These are phyloP conservation scores for Spisula subtruncata DNA, from an alignment of 2,888 invertebrate genomes.

Conservation along the genomic window DNA sequence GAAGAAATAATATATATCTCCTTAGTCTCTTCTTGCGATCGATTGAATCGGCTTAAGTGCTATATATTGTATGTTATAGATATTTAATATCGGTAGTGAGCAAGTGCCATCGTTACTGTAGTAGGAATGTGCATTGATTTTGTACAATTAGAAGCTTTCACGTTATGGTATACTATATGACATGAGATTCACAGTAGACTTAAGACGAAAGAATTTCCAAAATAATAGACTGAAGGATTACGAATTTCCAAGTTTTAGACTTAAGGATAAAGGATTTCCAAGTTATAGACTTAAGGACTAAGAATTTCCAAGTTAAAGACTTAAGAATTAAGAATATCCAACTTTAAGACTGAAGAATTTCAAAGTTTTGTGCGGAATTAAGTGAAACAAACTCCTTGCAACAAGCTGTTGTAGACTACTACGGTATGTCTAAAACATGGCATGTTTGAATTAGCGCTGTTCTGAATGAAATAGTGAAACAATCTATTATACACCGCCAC, in stretches of 20 bases:
- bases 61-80: constrained; percentile 15
- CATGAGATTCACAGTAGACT: too few species aligned
- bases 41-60: constrained; percentile 1
- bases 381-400: not conserved
- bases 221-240: too few species aligned
- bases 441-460: not conserved
- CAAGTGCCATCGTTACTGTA: not conserved
- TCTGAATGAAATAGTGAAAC: constrained; percentile 6
- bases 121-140: not conserved
- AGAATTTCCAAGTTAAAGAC: too few species aligned
- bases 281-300: too few species aligned
- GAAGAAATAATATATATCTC: not conserved
- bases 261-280: too few species aligned
- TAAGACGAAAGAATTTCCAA: too few species aligned
- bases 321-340: too few species aligned
- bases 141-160: not conserved
- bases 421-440: not conserved
- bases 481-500: not conserved
- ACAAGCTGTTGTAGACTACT: not conserved
- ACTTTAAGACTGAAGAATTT: too few species aligned
- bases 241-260: too few species aligned
- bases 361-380: not conserved
- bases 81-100: not conserved
- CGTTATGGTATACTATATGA: not conserved
- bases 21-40: not conserved